Base-by-base conservation (phyloP, 2,113 vertebrate genomes). In the Blennius ocellaris region DNA sequence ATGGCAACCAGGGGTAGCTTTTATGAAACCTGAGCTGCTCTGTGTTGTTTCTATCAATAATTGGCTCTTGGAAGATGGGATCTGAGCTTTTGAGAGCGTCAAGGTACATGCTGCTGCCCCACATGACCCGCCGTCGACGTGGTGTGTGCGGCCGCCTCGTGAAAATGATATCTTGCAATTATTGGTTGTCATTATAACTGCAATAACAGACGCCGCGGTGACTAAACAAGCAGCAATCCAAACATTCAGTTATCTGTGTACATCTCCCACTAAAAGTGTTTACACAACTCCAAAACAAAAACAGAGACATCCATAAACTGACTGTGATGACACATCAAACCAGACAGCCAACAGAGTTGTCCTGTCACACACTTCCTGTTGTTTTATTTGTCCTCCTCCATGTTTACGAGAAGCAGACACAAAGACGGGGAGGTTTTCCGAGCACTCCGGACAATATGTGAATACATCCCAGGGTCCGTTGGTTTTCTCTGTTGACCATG, bases 201-300 rank as follows among this genome's bases (percentile, higher is more conserved):
- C 78, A 89, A 93, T 86, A 90, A 94, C 93, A 94, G 87, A 89
- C 80, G 59, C 70, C 55, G n/a, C 64, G 75, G 85, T 81, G 87
- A 84, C 87, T 92, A 93, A 93, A 92, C 90, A 92, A 86, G 86
- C 82, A 73, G 81, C 74, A 87, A 87, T 90, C 88, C 89, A 93
- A 93, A 93, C 91, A 92, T 73, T 71, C 80, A 69, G 75, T 87
- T 89, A 92, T 93, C 90, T 94, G 92, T 94, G 93, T 94, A 94
- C 91, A 85, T 93, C 89, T 90, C 72, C 39, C 2, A 71, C 88
- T 88, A 89, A 63, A 86, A 80, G 72, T 43, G 91, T 94, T 94
- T 93, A 94, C 87, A 90, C 74, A 78, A 80, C 80, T 75, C 82
- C 88, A 93, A 94, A 93, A 93, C 92, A 92, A 92, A 93, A 94